Evolutionary conservation across 1,140 invertebrate genomes (phyloP), one percentile per base, ranked within the genome.

Genomic region (Monochamus saltuarius): DNA sequence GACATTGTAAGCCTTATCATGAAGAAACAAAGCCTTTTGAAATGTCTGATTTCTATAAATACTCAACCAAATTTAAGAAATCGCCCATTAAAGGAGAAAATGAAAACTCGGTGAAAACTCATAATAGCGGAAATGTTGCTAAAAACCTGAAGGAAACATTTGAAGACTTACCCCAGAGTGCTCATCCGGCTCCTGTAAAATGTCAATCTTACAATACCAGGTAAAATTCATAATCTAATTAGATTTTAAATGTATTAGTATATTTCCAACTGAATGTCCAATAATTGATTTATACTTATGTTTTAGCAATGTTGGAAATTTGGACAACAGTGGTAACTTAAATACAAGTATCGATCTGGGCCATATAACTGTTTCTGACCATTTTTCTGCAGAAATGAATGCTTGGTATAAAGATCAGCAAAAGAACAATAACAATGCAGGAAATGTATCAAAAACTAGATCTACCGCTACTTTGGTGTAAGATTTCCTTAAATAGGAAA

Each of bases 1-100:
- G 91, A 17, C 91, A 91, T 62, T 94, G 90, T 78, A 92, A 94
- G 70, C 92, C 93, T 0, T 96, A 95, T 72, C 87, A 91, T 66
- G 94, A 97, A 81, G 90, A 94, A 35, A 92, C 91, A 0, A 97
- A 98, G 76, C 94, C 94, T 10, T 98, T 95, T 78, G 94, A 97
- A 81, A 95, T 96, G 89, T 89, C 93, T 0, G 95, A 98, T 76
- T 97, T 96, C 79, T 98, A 97, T 78, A 97, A 97, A 78, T 98
- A 98, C 74, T 96, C 94, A 47, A 94, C 92, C 22, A 95, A 95
- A 72, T 94, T 66, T 49, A 75, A 76, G 46, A 73, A 73, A 53
- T 72, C 71, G 0, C 70, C 72, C 11, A 35, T 55, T 9, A 70
- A 72, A 63, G 43, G 51, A 22, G 59, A 62, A 13, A 36, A 7